Conservation (phyloP, 2,888 invertebrate genomes). For the Acleris holmiana region DNA sequence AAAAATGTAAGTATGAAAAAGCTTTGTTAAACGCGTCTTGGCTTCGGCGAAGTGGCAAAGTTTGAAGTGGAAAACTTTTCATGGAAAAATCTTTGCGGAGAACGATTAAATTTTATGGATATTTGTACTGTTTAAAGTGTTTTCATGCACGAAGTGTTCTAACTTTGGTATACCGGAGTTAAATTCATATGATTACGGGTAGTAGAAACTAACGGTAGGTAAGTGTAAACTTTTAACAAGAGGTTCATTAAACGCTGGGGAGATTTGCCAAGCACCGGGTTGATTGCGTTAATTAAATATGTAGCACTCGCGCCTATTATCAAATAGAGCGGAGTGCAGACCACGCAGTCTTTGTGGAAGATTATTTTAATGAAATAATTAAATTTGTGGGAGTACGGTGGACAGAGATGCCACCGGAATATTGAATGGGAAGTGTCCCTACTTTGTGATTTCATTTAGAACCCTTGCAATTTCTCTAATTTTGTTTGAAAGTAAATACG, state of each 20-base stretch:
- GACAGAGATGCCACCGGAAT: conserved; percentile 68
- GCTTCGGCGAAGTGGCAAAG: conserved; percentile 82
- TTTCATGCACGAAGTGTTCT: conserved; percentile 58
- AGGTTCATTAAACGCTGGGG: background rate
- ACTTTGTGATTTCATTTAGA: conserved; percentile 64
- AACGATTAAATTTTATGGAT: conserved; percentile 81
- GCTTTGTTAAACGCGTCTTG: conserved; percentile 82
- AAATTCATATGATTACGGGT: conserved; percentile 7
- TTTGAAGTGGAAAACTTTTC: conserved; percentile 84
- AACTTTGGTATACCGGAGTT: conserved; percentile 11
- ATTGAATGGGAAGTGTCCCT: conserved; percentile 56
- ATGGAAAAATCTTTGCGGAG: conserved; percentile 80
- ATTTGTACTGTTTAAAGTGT: conserved; percentile 74
- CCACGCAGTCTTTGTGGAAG: conserved; percentile 61
- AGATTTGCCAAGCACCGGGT: conserved; percentile 4
- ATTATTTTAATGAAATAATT: conserved; percentile 78
- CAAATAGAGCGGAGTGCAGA: conserved; percentile 58
- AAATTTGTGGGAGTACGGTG: conserved; percentile 67
- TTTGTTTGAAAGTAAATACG: conserved; percentile 40
- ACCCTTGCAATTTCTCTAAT: conserved; percentile 47
- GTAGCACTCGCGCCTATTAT: conserved; percentile 57
- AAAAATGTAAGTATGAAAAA: conserved; percentile 83
- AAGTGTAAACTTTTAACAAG: conserved; percentile 6
- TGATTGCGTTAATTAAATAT: conserved; percentile 42
- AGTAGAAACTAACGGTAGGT: background rate